Conservation (phyloP, 1,140 invertebrate genomes). For the Zaprionus inermis region DNA sequence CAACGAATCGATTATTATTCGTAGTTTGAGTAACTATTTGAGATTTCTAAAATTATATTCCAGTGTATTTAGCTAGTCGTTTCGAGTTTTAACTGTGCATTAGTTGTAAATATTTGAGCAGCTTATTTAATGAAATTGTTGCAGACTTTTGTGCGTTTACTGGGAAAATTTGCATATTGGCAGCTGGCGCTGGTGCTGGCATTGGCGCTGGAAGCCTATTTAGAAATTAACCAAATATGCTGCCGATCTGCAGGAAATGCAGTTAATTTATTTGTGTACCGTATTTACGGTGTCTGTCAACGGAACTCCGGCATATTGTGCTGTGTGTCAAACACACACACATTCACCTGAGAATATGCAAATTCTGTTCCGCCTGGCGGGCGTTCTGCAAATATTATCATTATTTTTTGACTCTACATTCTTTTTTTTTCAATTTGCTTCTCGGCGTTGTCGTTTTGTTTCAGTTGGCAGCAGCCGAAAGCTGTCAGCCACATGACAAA, state of each 20-base stretch:
- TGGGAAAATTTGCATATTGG: conserved; percentile 58
- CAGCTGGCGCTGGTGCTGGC: conserved; percentile 1
- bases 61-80: too few relatives aligned
- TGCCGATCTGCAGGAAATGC: conserved; percentile 59
- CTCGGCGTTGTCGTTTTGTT: conserved; percentile 14
- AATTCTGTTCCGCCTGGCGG: conserved; percentile 31
- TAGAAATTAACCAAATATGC: conserved; percentile 72
- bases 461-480: conserved; percentile 26
- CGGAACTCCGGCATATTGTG: conserved; percentile 37
- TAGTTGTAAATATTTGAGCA: conserved; percentile 65
- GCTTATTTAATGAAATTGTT: conserved; percentile 66
- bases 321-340: conserved; percentile 1
- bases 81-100: background rate
- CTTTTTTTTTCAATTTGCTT: conserved; percentile 23
- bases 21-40: too few relatives aligned
- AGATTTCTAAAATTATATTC: too few relatives aligned
- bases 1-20: too few relatives aligned
- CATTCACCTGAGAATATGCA: conserved; percentile 45
- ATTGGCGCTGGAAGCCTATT: conserved; percentile 31
- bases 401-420: conserved; percentile 23
- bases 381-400: conserved; percentile 39
- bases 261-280: conserved; percentile 77
- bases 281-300: conserved; percentile 41
- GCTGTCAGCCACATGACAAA: conserved; percentile 64
- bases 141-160: conserved; percentile 39